A percentile compares a stretch with the other conserved stretches of the same genome.
Evolutionary conservation across 2,888 invertebrate genomes (phyloP).

Genomic region (Sylvicola fuscatus): DNA sequence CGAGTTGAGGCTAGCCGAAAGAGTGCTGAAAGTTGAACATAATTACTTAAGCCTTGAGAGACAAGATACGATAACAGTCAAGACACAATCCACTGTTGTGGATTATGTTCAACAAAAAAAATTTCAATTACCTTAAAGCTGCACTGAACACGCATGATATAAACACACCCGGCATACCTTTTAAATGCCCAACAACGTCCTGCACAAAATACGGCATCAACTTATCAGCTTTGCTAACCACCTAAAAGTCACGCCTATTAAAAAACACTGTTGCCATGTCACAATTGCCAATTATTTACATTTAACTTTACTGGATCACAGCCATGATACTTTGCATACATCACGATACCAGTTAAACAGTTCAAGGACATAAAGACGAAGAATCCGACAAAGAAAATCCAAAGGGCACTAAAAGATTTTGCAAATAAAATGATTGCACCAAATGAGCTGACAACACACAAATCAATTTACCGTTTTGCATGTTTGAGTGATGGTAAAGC

Average conservation of each 20-base stretch:
- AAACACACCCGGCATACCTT: constrained; percentile 37
- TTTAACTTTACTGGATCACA: constrained; percentile 2
- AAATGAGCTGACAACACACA: no score
- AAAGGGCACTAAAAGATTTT: background rate
- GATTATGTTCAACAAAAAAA: no score
- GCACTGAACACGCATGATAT: constrained; percentile 39
- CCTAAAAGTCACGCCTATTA: background rate
- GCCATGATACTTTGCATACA: background rate
- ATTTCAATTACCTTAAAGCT: constrained; percentile 25
- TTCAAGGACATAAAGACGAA: no score
- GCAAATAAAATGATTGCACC: no score
- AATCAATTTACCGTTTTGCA: constrained; percentile 35
- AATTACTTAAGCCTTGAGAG: no score
- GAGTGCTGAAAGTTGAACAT: constrained; percentile 22
- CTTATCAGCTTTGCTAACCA: constrained; percentile 18
- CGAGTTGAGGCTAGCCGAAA: constrained; percentile 34
- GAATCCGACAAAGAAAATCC: background rate
- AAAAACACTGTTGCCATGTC: no score
- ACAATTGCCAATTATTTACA: background rate
- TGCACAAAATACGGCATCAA: constrained; percentile 34
- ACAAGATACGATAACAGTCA: no score
- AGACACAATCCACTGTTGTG: no score
- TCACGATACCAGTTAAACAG: constrained; percentile 2
- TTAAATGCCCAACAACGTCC: constrained; percentile 28
- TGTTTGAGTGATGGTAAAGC: constrained; percentile 34